Percentiles rank a stretch among this genome's conserved stretches.
These are phyloP conservation scores for Crotalus helleri DNA, from an alignment of 2,113 vertebrate genomes.

Conservation along the genomic window DNA sequence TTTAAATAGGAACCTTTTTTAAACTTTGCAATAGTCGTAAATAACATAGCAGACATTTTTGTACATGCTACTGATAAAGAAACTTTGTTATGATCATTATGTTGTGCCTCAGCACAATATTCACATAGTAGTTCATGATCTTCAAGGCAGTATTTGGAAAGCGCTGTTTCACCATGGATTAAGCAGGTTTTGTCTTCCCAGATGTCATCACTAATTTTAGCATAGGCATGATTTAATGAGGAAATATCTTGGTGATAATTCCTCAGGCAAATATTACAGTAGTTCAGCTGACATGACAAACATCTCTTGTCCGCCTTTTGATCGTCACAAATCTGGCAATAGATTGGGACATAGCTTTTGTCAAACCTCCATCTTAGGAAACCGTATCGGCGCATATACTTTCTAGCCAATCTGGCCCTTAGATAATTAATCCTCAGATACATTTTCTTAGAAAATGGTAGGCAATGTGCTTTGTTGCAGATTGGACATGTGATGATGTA, in stretches of 20 bases:
- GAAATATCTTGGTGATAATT: constrained; percentile 49
- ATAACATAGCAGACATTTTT: constrained; percentile 52
- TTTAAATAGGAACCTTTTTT: constrained; percentile 59
- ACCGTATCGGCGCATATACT: constrained; percentile 59
- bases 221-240: constrained; percentile 65
- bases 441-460: constrained; percentile 59
- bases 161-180: constrained; percentile 51
- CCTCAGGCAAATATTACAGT: constrained; percentile 63
- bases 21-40: constrained; percentile 63
- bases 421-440: constrained; percentile 65
- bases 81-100: constrained; percentile 51
- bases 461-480: constrained; percentile 60
- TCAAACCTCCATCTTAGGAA: constrained; percentile 67
- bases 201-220: constrained; percentile 48
- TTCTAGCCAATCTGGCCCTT: constrained; percentile 60
- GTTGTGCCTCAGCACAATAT: constrained; percentile 55
- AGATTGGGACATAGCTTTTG: constrained; percentile 27
- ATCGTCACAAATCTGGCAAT: constrained; percentile 59
- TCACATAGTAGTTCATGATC: constrained; percentile 59
- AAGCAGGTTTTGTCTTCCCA: constrained; percentile 61
- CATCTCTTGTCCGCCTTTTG: constrained; percentile 57
- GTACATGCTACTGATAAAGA: constrained; percentile 48
- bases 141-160: constrained; percentile 61
- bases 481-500: constrained; percentile 61
- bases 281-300: constrained; percentile 59